Conservation (phyloP, 2,888 invertebrate species). For the Griposia aprilina region DNA sequence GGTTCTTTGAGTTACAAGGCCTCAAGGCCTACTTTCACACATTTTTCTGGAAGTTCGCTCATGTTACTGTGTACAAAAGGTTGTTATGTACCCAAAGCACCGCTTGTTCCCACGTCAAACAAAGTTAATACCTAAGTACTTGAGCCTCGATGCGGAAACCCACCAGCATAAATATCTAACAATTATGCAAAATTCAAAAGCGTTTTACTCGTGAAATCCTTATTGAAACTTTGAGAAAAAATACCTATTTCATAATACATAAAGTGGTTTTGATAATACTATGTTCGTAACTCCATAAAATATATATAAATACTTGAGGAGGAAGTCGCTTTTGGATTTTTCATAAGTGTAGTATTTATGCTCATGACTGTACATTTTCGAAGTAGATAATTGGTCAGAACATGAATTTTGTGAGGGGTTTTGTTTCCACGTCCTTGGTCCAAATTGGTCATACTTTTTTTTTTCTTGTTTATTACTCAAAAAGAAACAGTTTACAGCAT, state of each 20-base stretch:
- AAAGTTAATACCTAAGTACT: no score
- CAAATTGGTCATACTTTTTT: neutral
- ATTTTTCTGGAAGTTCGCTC: no score
- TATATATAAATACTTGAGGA: neutral
- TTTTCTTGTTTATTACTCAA: no score
- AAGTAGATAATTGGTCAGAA: neutral
- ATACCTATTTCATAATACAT: neutral
- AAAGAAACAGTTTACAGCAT: no score
- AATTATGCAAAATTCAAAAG: neutral
- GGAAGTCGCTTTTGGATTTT: neutral
- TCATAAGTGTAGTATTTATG: neutral
- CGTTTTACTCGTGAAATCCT: neutral
- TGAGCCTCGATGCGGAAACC: no score
- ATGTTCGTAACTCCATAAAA: neutral
- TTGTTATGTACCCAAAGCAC: no score
- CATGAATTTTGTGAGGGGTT: neutral
- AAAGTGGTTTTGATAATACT: no score
- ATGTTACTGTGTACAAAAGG: no score
- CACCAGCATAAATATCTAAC: neutral
- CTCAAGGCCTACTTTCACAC: no score
- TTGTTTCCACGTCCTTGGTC: neutral
- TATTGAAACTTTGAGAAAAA: neutral
- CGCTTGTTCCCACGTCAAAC: no score
- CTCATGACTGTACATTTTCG: neutral
- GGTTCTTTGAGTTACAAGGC: no score